Conservation (phyloP, 1,140 invertebrate genomes). For the Eurosta solidaginis region DNA sequence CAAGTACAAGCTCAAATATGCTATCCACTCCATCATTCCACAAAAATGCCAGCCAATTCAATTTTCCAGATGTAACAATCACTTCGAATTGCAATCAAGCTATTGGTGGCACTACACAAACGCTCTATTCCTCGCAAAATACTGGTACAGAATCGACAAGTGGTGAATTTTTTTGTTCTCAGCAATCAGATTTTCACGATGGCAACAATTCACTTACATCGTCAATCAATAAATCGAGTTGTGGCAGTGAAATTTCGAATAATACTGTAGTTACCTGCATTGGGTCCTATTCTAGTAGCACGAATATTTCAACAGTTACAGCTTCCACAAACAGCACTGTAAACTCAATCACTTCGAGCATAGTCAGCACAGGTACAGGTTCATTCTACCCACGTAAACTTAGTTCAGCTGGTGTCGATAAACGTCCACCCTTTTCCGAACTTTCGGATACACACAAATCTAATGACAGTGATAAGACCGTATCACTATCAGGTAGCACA, state of each 20-base stretch:
- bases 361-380: slow-evolving; percentile 43
- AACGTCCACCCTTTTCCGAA: slow-evolving; percentile 56
- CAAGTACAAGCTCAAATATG: slow-evolving; percentile 38
- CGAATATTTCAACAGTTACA: not conserved
- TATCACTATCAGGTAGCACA: slow-evolving; percentile 71
- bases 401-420: slow-evolving; percentile 53
- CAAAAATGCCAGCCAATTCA: slow-evolving; percentile 74
- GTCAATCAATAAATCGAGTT: slow-evolving; percentile 6
- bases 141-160: slow-evolving; percentile 9
- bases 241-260: not conserved
- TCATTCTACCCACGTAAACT: slow-evolving; percentile 53
- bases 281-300: not conserved
- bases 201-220: not conserved
- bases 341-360: slow-evolving; percentile 38
- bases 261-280: not conserved
- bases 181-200: not conserved
- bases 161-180: slow-evolving; percentile 19
- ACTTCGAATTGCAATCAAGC: slow-evolving; percentile 40
- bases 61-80: slow-evolving; percentile 73
- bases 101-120: slow-evolving; percentile 37
- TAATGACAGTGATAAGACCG: slow-evolving; percentile 83
- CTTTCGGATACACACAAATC: slow-evolving; percentile 75
- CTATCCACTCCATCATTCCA: slow-evolving; percentile 50
- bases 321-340: slow-evolving; percentile 25
- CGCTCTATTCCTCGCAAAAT: slow-evolving; percentile 36